Base-by-base conservation (phyloP, 2,888 invertebrate genomes). In the Meteorus colon region DNA sequence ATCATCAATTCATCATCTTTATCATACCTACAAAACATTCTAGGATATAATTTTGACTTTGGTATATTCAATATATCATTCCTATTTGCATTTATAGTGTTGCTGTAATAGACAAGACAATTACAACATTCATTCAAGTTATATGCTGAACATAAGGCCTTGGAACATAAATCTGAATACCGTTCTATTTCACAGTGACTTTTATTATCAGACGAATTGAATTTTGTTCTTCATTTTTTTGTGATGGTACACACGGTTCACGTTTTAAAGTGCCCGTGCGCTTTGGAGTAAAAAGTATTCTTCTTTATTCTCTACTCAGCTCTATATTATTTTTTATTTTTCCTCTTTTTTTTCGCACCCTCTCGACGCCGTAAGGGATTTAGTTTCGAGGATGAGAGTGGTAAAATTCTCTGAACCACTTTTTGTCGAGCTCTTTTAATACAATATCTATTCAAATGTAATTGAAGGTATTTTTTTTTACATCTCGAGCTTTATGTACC, bases 391-490 rank as follows among this genome's bases (percentile, higher is more conserved):
- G 59, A 19, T 37, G 37, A 69, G 55, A 31, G 55, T 5, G 51
- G 31, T 31, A 69, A 69, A 34, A 34, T 55, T 45, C 34, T 34
- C 31, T 37, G 34, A 59, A 34, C 37, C 51, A 37, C 34, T 69
- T 59, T 10, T 69, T 69, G 31, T 34, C 51, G 31, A 51, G 59
- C 51, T 69, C 69, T 37, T 59, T 48, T 48, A 48, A 48, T 48
- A 48, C n/a, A 48, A 48, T 48, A 48, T 48, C 48, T 16, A n/a
- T 48, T 69, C 34, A 69, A 69, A 69, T 69, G 69, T 55, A 69
- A 69, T 69, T 55, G 55, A 69, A 69, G 19, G 48, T 48, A 24
- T 24, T 24, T 45, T 48, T 48, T 48, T 48, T 48, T 48, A 48
- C n/a, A 48, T 16, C 48, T n/a, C 48, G 5, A 48, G n/a, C n/a